These are phyloP conservation scores for Anarrhichthys ocellatus DNA, from an alignment of 2,113 vertebrate species.

Conservation along the genomic window DNA sequence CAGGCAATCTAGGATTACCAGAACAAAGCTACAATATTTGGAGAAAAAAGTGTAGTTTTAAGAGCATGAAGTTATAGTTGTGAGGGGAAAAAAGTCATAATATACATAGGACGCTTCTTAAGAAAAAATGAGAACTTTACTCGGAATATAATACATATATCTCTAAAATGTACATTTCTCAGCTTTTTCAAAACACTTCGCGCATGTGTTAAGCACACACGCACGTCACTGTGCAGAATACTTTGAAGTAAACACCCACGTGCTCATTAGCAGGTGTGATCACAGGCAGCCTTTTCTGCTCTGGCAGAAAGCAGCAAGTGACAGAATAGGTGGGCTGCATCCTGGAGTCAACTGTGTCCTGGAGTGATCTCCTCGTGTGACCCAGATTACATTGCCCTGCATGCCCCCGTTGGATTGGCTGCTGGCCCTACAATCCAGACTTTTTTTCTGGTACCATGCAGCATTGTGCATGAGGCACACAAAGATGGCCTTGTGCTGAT, in stretches of 20 bases:
- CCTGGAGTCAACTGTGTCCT: constrained; percentile 45
- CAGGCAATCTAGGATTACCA: background rate
- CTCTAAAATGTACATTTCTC: background rate
- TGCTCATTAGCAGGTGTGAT: constrained; percentile 13
- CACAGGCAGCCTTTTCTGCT: background rate
- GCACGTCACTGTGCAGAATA: background rate
- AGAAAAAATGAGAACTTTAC: background rate
- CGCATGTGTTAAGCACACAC: background rate
- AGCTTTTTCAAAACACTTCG: background rate
- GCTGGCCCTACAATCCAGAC: constrained; percentile 49
- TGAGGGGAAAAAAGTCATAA: background rate
- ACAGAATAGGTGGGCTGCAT: background rate
- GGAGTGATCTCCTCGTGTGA: constrained; percentile 57
- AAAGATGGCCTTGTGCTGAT: constrained; percentile 78
- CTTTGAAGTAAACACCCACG: background rate
- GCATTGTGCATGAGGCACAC: constrained; percentile 54
- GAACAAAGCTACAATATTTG: background rate
- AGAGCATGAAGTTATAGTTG: background rate
- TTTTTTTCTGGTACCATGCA: constrained; percentile 39
- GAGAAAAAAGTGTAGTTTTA: background rate
- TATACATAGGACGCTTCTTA: background rate
- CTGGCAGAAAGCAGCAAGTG: constrained; percentile 17
- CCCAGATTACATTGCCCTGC: constrained; percentile 62
- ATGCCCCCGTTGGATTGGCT: constrained; percentile 19
- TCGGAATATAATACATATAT: background rate